Percentiles rank a stretch among this genome's conserved stretches.
phyloP scores from a whole-genome alignment of 2,113 vertebrate species.

The Holacanthus passer region DNA sequence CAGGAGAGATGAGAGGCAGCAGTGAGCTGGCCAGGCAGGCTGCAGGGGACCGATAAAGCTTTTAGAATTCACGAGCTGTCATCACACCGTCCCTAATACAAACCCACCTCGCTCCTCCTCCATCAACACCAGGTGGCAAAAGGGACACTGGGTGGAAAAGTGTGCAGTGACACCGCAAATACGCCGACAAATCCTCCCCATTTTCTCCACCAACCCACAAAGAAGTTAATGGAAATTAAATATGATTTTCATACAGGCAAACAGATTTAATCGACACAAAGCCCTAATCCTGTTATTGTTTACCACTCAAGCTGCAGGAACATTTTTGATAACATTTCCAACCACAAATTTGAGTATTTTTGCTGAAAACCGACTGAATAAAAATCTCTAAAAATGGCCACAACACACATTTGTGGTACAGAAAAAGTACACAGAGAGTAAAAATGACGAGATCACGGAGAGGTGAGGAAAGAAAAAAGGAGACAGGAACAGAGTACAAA shows the following conservation, averaged over 20 bases:
- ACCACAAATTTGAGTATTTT: not conserved
- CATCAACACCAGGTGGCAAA: conserved; percentile 56
- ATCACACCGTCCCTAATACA: conserved; percentile 54
- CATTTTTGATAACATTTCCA: conserved; percentile 1
- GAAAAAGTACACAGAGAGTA: not conserved
- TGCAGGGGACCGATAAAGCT: conserved; percentile 81
- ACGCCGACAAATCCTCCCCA: conserved; percentile 28
- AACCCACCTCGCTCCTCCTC: conserved; percentile 36
- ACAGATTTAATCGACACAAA: conserved; percentile 53
- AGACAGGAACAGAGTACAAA: conserved; percentile 29
- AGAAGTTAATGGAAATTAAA: conserved; percentile 8
- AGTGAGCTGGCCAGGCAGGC: conserved; percentile 68
- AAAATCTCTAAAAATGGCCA: conserved; percentile 17
- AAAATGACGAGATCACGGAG: conserved; percentile 5
- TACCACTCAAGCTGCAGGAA: conserved; percentile 14
- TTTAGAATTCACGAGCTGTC: conserved; percentile 79
- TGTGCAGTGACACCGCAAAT: conserved; percentile 44
- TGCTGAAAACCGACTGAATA: conserved; percentile 7
- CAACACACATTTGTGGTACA: not conserved
- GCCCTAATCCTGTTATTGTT: conserved; percentile 51
- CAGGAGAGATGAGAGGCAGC: conserved; percentile 70
- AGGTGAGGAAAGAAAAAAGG: conserved; percentile 17
- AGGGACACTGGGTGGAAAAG: conserved; percentile 49
- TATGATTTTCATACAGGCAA: conserved; percentile 22
- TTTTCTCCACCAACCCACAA: conserved; percentile 4